Evolutionary conservation across 2,797 vertebrate genomes (phyloP), one percentile per base, ranked within the genome.

Genomic region (Macropus fuliginosus): DNA sequence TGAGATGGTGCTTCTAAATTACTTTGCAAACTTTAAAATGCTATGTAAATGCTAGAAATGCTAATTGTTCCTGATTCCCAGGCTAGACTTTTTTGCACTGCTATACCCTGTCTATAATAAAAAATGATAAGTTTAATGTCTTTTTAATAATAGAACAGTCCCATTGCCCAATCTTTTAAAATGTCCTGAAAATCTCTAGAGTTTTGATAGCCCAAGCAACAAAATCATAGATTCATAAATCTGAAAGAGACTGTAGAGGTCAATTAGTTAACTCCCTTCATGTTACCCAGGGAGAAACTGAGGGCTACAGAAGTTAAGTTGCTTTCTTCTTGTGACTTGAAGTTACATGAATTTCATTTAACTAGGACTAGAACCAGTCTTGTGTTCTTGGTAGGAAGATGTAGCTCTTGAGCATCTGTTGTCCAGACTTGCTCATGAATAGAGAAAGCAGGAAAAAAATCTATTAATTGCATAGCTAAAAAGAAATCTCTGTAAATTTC

Each of bases 401-500:
- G 59, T 96, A 97, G 93, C 2, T 24, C 54, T 4, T 95, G 56
- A 96, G 97, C 91, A 98, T 98, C 92, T 98, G 74, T 92, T 97
- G 94, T 91, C 91, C 96, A 97, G 50, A 81, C 97, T 97, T 95
- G 97, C 93, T 74, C 93, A 90, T 95, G 52, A 95, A 96, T 91
- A 87, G 94, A 91, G 93, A 97, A 97, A 95, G 92, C 96, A 96
- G 98, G 94, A 95, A 92, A 97, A 98, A 98, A 52, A 52, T 97
- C 97, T 96, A 97, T 96, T 98, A 98, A 98, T 97, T 95, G 97
- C 95, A 97, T 94, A 96, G 91, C 96, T 98, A 94, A 95, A 98
- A 98, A 97, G 96, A 97, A 94, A 97, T 97, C 97, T 90, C 93
- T 98, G 97, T 96, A 98, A 98, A 97, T 97, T 97, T 98, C 97